phyloP scores from a whole-genome alignment of 2,797 vertebrate species.

The Hirundo rustica region DNA sequence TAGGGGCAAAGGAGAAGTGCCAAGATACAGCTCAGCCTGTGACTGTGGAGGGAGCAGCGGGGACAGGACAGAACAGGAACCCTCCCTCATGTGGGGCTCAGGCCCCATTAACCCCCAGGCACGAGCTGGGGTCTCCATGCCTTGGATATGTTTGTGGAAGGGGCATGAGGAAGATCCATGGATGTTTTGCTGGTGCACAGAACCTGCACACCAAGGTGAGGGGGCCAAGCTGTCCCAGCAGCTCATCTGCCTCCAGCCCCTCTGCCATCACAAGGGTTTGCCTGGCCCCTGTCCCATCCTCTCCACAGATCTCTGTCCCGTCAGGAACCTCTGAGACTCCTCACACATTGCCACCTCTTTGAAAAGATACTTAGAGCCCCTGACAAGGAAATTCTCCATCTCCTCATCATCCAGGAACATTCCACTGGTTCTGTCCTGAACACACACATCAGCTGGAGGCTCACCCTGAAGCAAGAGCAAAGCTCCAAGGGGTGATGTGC shows the following conservation, averaged over 20 bases:
- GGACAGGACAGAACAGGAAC: background rate
- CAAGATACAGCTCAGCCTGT: background rate
- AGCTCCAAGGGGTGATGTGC: background rate
- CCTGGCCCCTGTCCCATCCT: background rate
- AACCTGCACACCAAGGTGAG: background rate
- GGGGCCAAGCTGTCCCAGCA: background rate
- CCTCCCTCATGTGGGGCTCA: fast-evolving
- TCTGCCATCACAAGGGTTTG: background rate
- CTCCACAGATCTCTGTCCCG: background rate
- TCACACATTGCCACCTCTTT: background rate
- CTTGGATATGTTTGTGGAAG: background rate
- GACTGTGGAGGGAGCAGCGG: background rate
- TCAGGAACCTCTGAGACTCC: background rate
- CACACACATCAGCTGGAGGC: background rate
- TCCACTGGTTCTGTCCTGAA: background rate
- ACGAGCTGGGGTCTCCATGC: background rate
- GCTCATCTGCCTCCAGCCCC: background rate
- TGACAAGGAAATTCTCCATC: background rate
- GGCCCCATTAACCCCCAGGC: background rate
- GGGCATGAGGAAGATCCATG: background rate
- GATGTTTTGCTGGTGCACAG: background rate
- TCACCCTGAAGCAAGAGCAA: background rate
- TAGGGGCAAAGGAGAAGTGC: background rate
- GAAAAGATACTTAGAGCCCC: background rate
- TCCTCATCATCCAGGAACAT: background rate